Conservation (phyloP, 2,113 vertebrate species). For the Megaptera novaeangliae region DNA sequence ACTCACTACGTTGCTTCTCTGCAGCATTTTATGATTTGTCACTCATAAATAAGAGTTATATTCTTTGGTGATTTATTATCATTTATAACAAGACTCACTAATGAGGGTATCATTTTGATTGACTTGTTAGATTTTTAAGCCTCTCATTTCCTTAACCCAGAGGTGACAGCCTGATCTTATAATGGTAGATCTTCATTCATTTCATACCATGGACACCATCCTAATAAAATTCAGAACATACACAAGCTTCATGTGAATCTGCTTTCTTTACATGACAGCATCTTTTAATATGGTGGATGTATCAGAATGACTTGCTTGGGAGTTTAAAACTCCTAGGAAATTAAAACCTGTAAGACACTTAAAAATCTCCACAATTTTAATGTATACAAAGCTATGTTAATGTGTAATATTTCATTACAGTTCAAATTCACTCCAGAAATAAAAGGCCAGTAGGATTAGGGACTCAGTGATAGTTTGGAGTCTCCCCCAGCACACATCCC, state of each 20-base stretch:
- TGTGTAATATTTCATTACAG: conserved; percentile 65
- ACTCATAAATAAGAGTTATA: conserved; percentile 3
- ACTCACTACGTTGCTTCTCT: conserved; percentile 27
- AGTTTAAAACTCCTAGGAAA: conserved; percentile 54
- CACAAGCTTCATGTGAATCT: not conserved
- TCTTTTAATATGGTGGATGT: not conserved
- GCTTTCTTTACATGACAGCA: not conserved
- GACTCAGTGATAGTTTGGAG: conserved; percentile 75
- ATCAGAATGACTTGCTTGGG: not conserved
- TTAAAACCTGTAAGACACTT: conserved; percentile 9
- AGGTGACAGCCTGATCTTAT: not conserved
- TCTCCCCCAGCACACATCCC: conserved; percentile 77
- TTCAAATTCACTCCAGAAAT: conserved; percentile 83
- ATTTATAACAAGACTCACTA: conserved; percentile 42
- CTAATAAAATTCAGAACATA: conserved; percentile 21
- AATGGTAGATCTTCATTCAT: not conserved
- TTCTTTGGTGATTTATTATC: not conserved
- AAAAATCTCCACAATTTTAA: conserved; percentile 76
- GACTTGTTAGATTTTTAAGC: not conserved
- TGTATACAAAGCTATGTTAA: conserved; percentile 84
- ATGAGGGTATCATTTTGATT: conserved; percentile 40
- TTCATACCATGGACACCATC: not conserved
- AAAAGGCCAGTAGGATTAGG: conserved; percentile 82
- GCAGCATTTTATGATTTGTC: conserved; percentile 26
- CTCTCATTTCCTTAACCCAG: conserved; percentile 43